Conservation (phyloP, 2,113 vertebrate species). For the Hylia prasina region DNA sequence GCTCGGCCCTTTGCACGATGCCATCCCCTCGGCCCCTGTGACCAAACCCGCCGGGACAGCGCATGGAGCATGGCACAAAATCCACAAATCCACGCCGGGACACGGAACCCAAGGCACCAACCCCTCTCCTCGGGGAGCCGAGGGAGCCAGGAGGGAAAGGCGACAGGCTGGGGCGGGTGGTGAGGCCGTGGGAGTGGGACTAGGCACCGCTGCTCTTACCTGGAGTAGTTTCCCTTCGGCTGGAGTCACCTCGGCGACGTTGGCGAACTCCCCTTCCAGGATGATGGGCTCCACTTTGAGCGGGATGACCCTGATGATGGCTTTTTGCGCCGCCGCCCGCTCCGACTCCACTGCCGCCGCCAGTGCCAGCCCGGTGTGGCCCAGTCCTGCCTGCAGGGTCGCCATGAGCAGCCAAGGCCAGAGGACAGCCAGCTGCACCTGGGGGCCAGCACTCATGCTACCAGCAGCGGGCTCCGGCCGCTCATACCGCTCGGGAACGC, state of each 20-base stretch:
- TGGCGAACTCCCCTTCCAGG: constrained; percentile 90
- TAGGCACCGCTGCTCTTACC: constrained; percentile 73
- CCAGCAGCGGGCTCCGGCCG: constrained; percentile 85
- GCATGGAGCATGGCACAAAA: not conserved
- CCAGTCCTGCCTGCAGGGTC: constrained; percentile 86
- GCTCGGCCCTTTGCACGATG: not conserved
- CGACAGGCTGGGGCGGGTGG: rapidly evolving
- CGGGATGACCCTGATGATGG: constrained; percentile 88
- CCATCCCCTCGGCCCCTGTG: not conserved
- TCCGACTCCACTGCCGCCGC: constrained; percentile 78
- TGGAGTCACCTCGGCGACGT: constrained; percentile 79
- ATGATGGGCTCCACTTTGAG: constrained; percentile 85
- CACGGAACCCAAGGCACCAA: rapidly evolving
- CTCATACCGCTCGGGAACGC: constrained; percentile 86
- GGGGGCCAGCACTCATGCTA: constrained; percentile 92
- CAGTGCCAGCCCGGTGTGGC: constrained; percentile 80
- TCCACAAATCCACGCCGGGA: rapidly evolving
- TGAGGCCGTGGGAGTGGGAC: not conserved
- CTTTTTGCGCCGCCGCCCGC: constrained; percentile 82
- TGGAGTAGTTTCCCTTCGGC: constrained; percentile 94
- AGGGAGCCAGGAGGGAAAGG: not conserved
- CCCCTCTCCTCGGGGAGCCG: not conserved
- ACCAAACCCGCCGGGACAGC: not conserved
- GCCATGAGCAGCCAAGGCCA: constrained; percentile 97
- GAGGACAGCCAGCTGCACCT: constrained; percentile 91